Base-by-base conservation (phyloP, 1,140 invertebrate genomes). In the Dendroctonus ponderosae region DNA sequence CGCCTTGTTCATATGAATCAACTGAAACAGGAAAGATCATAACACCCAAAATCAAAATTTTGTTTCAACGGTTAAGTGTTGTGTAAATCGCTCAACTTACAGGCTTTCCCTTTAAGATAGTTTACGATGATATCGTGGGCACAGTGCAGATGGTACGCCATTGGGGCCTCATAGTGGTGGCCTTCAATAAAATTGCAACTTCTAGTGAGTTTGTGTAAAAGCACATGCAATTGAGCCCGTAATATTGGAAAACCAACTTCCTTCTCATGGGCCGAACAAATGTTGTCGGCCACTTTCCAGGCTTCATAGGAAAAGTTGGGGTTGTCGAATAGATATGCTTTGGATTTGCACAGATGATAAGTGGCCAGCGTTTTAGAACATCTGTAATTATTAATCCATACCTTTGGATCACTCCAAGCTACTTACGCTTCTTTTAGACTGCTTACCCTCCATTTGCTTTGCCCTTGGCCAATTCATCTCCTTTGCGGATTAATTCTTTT, bases 331-430 rank as follows among this genome's bases (percentile, higher is more conserved):
- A 69, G 60, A 63, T 15, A 69, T 48, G 50, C 52, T 41, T 66
- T 62, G 8, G 62, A 44, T 66, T 71, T 71, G n/a, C 12, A 66
- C 5, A 71, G 44, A 40, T 62, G 52, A 43, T 69, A 71, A 46
- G 56, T 49, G 11, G 63, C 60, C 3, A 69, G 6, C 9, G 51
- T 40, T 58, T 53, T 67, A 48, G 44, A 40, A 26, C 49, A 43
- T 9, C 50, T 61, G 15, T n/a, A 61, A 61, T 38, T 5, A 38
- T 26, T 26, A 9, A 40, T 51, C 26, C 7, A 12, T 12, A 56
- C 15, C 1, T 52, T 3, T 52, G 8, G n/a, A 5, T 0, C n/a
- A 59, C 37, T 15, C 46, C 46, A 44, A 12, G 6, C 15, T 46
- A 59, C 7, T 9, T 38, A 56, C 37, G 1, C 7, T 7, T 11